phyloP scores from a whole-genome alignment of 2,888 invertebrate species.

The Eupsilia transversa region DNA sequence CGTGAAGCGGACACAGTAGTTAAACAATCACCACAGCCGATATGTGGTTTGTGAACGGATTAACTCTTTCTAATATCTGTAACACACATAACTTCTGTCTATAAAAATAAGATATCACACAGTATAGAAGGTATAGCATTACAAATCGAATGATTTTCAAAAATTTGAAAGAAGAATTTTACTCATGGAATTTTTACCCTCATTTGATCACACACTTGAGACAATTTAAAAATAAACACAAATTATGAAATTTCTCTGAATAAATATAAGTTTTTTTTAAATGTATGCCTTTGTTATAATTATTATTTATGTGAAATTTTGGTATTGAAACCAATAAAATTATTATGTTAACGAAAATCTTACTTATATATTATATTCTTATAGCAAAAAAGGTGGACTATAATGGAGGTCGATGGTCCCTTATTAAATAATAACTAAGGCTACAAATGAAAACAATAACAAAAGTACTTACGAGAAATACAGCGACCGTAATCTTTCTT shows the following conservation, averaged over 20 bases:
- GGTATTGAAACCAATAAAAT: no score
- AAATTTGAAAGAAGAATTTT: background rate
- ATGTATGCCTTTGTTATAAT: no score
- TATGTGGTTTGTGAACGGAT: background rate
- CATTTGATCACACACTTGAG: no score
- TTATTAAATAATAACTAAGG: background rate
- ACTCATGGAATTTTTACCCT: background rate
- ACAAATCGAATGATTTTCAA: background rate
- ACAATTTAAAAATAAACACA: background rate
- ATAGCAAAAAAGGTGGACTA: background rate
- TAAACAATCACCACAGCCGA: background rate
- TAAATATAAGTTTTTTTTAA: no score
- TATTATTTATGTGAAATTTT: background rate
- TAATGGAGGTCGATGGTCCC: background rate
- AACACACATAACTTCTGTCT: background rate
- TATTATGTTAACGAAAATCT: background rate
- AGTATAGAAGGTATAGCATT: background rate
- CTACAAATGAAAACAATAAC: slow-evolving; percentile 9
- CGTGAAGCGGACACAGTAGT: background rate
- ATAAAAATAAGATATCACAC: background rate
- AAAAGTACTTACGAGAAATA: slow-evolving; percentile 59
- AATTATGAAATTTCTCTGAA: no score
- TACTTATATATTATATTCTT: background rate
- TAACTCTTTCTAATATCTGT: background rate
- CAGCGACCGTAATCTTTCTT: slow-evolving; percentile 49